Evolutionary conservation across 2,888 invertebrate species (phyloP), one percentile per base, ranked within the genome.

Genomic region (Acleris sparsana): DNA sequence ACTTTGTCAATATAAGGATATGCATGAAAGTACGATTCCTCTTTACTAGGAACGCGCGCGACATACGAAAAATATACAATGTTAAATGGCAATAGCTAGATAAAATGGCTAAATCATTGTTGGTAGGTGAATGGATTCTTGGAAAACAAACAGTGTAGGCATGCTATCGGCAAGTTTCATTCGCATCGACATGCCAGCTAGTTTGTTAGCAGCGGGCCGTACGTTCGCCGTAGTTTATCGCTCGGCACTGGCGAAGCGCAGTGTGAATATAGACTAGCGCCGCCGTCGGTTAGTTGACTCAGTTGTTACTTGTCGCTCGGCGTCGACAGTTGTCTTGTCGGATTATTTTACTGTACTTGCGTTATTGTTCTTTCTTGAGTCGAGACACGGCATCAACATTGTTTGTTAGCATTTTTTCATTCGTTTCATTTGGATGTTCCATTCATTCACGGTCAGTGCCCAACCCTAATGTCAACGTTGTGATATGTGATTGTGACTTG

Each of bases 81-180:
- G 76, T 80, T 79, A 77, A 82, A 81, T 79, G 72, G 71, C 74
- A 79, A 79, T 77, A 70, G 73, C 74, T 78, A 82, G 80, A 83
- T 83, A 83, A 78, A 79, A 82, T 75, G 79, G 77, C 84, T 66
- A 66, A 81, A 82, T 83, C 83, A 79, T 80, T 82, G 76, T 75
- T 76, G 74, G 74, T 80, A 74, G 74, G 78, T 86, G 86, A 88
- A 89, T 87, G 86, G 85, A 81, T 88, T 89, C 89, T 84, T 67
- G 79, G 89, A 89, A 89, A 77, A 79, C 80, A 77, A 65, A 65
- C 65, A 66, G 65, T 57, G 79, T 86, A 82, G 85, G 82, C 78
- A 80, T 83, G 83, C 77, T 77, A 65, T 53, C 55, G 49, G 55
- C 64, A 33, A 79, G 80, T 84, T 85, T 81, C 76, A 77, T 82